phyloP scores from a whole-genome alignment of 1,140 invertebrate species.

The Pseudomyrmex dendroicus region DNA sequence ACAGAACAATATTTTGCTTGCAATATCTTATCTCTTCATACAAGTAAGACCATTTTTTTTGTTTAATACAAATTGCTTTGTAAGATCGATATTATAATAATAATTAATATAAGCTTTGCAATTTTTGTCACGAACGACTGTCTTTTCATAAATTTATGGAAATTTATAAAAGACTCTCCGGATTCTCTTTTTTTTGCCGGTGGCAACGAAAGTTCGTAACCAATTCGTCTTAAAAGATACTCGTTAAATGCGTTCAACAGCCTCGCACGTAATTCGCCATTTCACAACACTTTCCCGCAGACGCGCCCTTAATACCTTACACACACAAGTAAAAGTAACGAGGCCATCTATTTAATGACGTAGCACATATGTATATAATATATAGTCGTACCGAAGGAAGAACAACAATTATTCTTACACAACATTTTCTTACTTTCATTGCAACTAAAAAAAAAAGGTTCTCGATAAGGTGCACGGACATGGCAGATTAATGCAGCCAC shows the following conservation, averaged over 20 bases:
- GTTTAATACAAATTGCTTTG: background rate
- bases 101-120: too few relatives aligned
- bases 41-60: slow-evolving; percentile 45
- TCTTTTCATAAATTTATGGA: slow-evolving; percentile 11
- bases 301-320: slow-evolving; percentile 50
- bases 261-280: slow-evolving; percentile 26
- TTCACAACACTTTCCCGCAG: slow-evolving; percentile 53
- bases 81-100: background rate
- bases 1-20: slow-evolving; percentile 41
- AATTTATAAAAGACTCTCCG: background rate
- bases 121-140: background rate
- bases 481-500: slow-evolving; percentile 94
- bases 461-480: slow-evolving; percentile 86
- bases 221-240: slow-evolving; percentile 23
- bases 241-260: background rate
- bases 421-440: slow-evolving; percentile 14
- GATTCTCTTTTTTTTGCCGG: slow-evolving; percentile 21
- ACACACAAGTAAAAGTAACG: slow-evolving; percentile 41
- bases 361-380: background rate
- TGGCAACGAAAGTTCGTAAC: slow-evolving; percentile 35
- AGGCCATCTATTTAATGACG: slow-evolving; percentile 22
- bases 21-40: slow-evolving; percentile 54
- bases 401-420: slow-evolving; percentile 17
- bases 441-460: slow-evolving; percentile 59
- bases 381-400: background rate